phyloP scores from a whole-genome alignment of 1,140 invertebrate species.

The Caenorhabditis inopinata region DNA sequence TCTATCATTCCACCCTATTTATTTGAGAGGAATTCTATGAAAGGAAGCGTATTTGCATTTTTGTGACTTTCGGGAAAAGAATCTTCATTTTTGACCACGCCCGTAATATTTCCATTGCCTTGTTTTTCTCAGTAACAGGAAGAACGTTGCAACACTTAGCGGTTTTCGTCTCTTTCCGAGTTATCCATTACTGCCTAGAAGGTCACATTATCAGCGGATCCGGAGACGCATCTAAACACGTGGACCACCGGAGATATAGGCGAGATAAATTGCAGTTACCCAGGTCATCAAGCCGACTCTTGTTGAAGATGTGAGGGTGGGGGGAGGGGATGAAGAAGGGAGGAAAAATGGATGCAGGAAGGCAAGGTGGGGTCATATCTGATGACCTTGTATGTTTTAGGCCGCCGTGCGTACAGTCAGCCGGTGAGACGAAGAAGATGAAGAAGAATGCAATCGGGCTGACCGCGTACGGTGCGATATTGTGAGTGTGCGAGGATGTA shows the following conservation, averaged over 20 bases:
- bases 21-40: no score
- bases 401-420: constrained; percentile 16
- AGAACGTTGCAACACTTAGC: background rate
- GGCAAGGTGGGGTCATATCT: constrained; percentile 13
- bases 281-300: constrained; percentile 3
- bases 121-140: background rate
- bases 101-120: no score
- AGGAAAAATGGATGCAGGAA: no score
- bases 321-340: background rate
- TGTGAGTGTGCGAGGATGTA: background rate
- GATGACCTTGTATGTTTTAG: constrained; percentile 32
- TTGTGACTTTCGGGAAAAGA: no score
- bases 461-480: constrained; percentile 18
- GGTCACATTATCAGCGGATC: constrained; percentile 22
- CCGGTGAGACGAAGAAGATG: constrained; percentile 20
- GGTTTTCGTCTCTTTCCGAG: background rate
- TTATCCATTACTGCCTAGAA: background rate
- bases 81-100: no score
- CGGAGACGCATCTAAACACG: background rate
- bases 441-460: constrained; percentile 15
- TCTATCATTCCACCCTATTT: no score
- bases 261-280: constrained; percentile 24
- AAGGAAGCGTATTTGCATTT: no score
- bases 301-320: background rate
- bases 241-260: constrained; percentile 6